Base-by-base conservation (phyloP, 1,140 invertebrate genomes). In the Argopecten irradians region DNA sequence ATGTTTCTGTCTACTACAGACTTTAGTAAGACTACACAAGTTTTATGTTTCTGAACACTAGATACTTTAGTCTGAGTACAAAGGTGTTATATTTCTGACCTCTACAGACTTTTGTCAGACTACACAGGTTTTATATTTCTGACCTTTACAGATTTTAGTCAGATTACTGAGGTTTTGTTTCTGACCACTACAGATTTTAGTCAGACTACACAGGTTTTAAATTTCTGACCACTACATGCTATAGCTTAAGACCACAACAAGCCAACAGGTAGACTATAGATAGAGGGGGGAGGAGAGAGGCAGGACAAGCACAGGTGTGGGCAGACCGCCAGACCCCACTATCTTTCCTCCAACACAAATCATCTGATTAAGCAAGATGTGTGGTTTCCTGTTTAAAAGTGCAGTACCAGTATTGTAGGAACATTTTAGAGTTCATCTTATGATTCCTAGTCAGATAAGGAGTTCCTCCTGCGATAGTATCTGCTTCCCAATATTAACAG, bases 391-490 rank as follows among this genome's bases (percentile, higher is more conserved):
- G 55, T 71, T 71, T 71, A 71, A 71, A 71, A 71, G 55, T 71
- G 55, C 55, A 71, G 55, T 71, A 71, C 55, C 55, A 71, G 55
- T 71, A 71, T 71, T 71, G 55, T 71, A 71, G 55, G 55, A 71
- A 71, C 55, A 19, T 46, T 46, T 46, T 46, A 46, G 43, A 71
- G 55, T 71, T 71, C 55, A 71, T 71, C 55, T 71, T 71, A n/a
- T 71, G 55, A 71, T 71, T 28, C 8, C 55, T n/a, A 71, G 55
- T 22, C 55, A 71, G 55, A 71, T 71, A 71, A 71, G n/a, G 55
- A 71, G 55, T n/a, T 71, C 55, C 1, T 71, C n/a, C 55, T 28
- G 22, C n/a, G 55, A 28, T 71, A n/a, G 22, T 71, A 71, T 71
- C 55, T 28, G 55, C 55, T 71, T 71, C 55, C 55, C 22, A 71